Base-by-base conservation (phyloP, 2,797 vertebrate species). In the Sphenopsis melanotis region DNA sequence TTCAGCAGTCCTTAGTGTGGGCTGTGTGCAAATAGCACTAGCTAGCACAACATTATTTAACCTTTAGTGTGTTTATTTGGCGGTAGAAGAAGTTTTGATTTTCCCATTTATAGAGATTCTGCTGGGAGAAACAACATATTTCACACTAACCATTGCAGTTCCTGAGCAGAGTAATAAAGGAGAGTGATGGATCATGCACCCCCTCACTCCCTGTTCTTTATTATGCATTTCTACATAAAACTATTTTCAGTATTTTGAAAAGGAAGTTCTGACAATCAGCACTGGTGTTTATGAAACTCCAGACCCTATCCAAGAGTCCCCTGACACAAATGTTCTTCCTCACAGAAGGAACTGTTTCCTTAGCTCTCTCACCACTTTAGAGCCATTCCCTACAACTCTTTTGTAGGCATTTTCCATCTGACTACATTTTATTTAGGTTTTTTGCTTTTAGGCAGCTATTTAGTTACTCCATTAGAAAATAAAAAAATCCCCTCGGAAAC, bases 271-370 rank as follows among this genome's bases (percentile, higher is more conserved):
- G 91, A 96, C 77, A 94, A 94, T 92, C 92, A 93, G 79, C 52
- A 27, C 55, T 69, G 89, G 76, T 94, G 89, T 91, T 97, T 96
- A 96, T 96, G 95, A 94, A 97, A 94, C 89, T 96, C 85, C 85
- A 96, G 94, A 93, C 83, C 72, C 70, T 86, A 37, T 72, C 76
- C 72, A 83, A 92, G 55, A 86, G 84, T 94, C 96, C 91, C 89
- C 70, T 5, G 70, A 93, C 52, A 96, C 82, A 94, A 91, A 94
- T 92, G 91, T 95, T 94, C 94, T 92, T 96, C 94, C 94, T 95
- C 52, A 82, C 59, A 88, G 89, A 91, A 94, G 61, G 83, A 93
- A 93, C 69, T 86, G 69, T 94, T 96, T 94, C 87, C 80, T 94
- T 65, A 96, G 91, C 47, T 89, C 68, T 91, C 87, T 93, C 66